phyloP scores from a whole-genome alignment of 2,888 invertebrate species.

The Zygothrica quintamaculata region DNA sequence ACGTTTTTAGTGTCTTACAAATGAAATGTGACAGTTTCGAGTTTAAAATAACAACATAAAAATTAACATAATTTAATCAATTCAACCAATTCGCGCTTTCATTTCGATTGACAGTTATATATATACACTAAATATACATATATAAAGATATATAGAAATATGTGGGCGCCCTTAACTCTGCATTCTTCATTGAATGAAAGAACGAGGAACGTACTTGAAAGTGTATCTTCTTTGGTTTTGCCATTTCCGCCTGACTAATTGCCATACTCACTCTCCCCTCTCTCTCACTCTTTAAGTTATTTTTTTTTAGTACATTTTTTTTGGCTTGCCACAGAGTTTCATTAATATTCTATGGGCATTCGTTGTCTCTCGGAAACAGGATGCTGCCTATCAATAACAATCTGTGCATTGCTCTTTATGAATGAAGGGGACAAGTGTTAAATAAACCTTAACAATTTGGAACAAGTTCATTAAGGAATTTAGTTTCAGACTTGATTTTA shows the following conservation, averaged over 20 bases:
- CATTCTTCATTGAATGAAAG: not conserved
- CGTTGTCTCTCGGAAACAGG: slow-evolving; percentile 70
- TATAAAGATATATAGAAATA: slow-evolving; percentile 26
- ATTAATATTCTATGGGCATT: slow-evolving; percentile 59
- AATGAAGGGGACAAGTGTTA: slow-evolving; percentile 54
- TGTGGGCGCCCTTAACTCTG: slow-evolving; percentile 65
- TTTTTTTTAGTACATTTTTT: slow-evolving; percentile 8
- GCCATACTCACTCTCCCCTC: slow-evolving; percentile 36
- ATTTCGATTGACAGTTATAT: slow-evolving; percentile 53
- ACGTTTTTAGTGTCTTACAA: slow-evolving; percentile 78
- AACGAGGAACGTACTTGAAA: not conserved
- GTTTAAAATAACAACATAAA: slow-evolving; percentile 66
- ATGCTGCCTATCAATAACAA: slow-evolving; percentile 72
- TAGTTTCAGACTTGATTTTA: slow-evolving; percentile 60
- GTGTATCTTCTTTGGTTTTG: slow-evolving; percentile 3
- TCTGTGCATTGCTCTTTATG: slow-evolving; percentile 48
- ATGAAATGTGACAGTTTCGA: slow-evolving; percentile 76
- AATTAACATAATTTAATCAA: slow-evolving; percentile 80
- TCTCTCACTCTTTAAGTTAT: too few species aligned
- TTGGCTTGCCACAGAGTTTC: too few species aligned
- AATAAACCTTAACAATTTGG: slow-evolving; percentile 34
- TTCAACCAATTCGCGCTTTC: slow-evolving; percentile 76
- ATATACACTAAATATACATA: not conserved
- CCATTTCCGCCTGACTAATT: slow-evolving; percentile 68
- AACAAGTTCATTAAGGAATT: slow-evolving; percentile 74